A percentile compares a stretch with the other conserved stretches of the same genome.
Evolutionary conservation across 2,888 invertebrate species (phyloP).

Genomic region (Carcina quercana): DNA sequence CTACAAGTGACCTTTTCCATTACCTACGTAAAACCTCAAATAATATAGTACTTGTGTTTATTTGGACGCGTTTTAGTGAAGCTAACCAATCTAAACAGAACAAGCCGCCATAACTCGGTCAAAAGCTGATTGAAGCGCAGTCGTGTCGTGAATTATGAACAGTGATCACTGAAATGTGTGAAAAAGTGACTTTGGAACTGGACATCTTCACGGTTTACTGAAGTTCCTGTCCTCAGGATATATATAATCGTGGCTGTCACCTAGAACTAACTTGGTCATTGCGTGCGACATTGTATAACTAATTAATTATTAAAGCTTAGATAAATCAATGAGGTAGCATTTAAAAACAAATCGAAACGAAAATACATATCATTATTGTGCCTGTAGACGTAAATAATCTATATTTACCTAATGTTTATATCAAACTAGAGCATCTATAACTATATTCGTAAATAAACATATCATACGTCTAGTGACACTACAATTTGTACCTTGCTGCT

Average conservation of each 20-base stretch:
- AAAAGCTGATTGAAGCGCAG: constrained; percentile 33
- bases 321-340: constrained; percentile 38
- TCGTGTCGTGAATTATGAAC: constrained; percentile 24
- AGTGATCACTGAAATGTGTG: constrained; percentile 26
- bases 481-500: no score
- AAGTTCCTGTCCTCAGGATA: not conserved
- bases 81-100: constrained; percentile 32
- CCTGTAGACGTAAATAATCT: constrained; percentile 45
- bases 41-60: constrained; percentile 18
- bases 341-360: constrained; percentile 37
- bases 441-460: constrained; percentile 6
- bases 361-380: constrained; percentile 69
- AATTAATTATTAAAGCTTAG: constrained; percentile 1
- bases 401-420: constrained; percentile 7
- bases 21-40: not conserved
- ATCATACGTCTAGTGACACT: no score
- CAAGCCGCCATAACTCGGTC: constrained; percentile 44
- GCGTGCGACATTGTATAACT: not conserved
- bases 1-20: not conserved
- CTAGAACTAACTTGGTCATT: not conserved
- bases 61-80: constrained; percentile 28
- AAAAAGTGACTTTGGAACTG: constrained; percentile 21
- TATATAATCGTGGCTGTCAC: not conserved
- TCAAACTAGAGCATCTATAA: not conserved
- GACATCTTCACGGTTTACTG: constrained; percentile 5